These are phyloP conservation scores for Spatula clypeata DNA, from an alignment of 2,797 vertebrate species.

Conservation along the genomic window DNA sequence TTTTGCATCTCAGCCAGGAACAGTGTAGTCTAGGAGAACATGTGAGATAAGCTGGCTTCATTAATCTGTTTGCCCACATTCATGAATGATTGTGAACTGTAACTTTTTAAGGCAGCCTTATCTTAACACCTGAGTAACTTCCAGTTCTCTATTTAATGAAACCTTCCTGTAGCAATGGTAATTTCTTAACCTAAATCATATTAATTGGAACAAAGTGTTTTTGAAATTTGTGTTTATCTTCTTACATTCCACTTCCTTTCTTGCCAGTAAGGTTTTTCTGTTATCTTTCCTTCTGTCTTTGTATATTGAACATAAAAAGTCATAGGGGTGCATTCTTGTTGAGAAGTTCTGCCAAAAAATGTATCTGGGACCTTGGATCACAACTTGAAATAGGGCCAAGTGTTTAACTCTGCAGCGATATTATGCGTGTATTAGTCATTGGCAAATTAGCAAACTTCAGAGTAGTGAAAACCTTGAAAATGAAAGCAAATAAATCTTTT, in stretches of 20 bases:
- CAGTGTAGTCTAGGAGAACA: conserved; percentile 28
- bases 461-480: conserved; percentile 86
- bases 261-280: conserved; percentile 72
- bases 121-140: conserved; percentile 70
- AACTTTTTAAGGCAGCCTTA: conserved; percentile 74
- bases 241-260: conserved; percentile 73
- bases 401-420: conserved; percentile 78
- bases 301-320: conserved; percentile 79
- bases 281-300: conserved; percentile 83
- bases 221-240: conserved; percentile 77
- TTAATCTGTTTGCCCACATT: conserved; percentile 73
- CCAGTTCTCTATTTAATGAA: conserved; percentile 65
- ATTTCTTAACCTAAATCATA: conserved; percentile 80
- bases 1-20: conserved; percentile 56
- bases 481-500: conserved; percentile 85
- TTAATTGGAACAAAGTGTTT: conserved; percentile 78
- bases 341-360: conserved; percentile 86
- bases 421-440: conserved; percentile 81
- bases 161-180: not conserved
- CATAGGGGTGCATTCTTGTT: conserved; percentile 75
- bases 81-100: conserved; percentile 59
- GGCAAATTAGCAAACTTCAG: conserved; percentile 81
- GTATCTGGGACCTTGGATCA: conserved; percentile 86
- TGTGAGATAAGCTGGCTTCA: conserved; percentile 67
- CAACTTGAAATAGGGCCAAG: conserved; percentile 81